Conservation (phyloP, 92 coral and sea anemone genomes). For the Umimayanthus chanpuru region DNA sequence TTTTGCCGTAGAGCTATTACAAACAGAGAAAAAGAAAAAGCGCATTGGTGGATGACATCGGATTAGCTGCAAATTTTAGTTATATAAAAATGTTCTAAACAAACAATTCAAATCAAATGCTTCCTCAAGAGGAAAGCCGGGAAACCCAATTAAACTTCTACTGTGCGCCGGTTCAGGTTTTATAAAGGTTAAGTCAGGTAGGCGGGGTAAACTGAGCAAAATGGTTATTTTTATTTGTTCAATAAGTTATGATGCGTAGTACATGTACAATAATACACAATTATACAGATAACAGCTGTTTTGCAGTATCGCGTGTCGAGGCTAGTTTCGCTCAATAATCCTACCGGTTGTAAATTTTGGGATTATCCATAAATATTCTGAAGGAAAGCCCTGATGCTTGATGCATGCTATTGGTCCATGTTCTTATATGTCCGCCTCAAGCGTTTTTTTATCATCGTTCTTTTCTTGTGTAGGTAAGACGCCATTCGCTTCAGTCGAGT, state of each 20-base stretch:
- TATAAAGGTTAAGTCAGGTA: not conserved
- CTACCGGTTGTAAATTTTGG: not conserved
- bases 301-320: not conserved
- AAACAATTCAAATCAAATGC: constrained; percentile 20
- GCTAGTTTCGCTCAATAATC: not conserved
- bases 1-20: not conserved
- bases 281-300: not conserved
- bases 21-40: not conserved
- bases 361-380: not conserved
- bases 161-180: not conserved
- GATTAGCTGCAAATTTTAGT: not conserved
- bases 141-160: not conserved
- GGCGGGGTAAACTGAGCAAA: not conserved
- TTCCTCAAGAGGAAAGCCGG: constrained; percentile 8
- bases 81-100: constrained; percentile 3
- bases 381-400: not conserved
- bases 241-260: not conserved
- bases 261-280: not conserved
- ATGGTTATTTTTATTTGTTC: not conserved
- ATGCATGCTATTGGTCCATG: not conserved
- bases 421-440: too few relatives aligned
- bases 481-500: too few relatives aligned
- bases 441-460: not conserved
- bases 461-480: not conserved
- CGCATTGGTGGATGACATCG: not conserved